These are phyloP conservation scores for Drosophila pachea DNA, from an alignment of 1,140 invertebrate species.

Conservation along the genomic window DNA sequence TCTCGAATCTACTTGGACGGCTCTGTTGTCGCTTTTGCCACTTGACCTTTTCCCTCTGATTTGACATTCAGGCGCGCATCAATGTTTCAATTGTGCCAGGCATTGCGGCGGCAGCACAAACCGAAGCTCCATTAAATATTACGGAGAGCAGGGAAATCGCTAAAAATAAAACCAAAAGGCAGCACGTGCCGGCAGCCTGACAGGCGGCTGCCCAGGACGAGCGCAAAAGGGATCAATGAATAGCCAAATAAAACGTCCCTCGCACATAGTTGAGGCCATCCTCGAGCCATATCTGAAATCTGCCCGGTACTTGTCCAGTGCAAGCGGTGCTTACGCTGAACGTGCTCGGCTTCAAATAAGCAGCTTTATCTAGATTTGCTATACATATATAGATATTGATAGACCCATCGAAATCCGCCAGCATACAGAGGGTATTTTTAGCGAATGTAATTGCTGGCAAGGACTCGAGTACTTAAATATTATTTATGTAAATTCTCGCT, in stretches of 20 bases:
- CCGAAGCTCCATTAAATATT: conserved; percentile 53
- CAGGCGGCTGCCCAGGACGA: conserved; percentile 1
- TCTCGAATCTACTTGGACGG: too few relatives aligned
- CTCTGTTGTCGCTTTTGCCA: too few relatives aligned
- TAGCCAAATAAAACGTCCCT: conserved; percentile 30
- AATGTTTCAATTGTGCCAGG: conserved; percentile 24
- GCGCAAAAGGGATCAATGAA: conserved; percentile 18
- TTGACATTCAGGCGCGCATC: conserved; percentile 5
- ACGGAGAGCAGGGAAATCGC: conserved; percentile 18
- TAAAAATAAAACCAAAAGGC: conserved; percentile 46
- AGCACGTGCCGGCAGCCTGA: conserved; percentile 34
- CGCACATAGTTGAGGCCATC: conserved; percentile 25
- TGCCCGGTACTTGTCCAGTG: neutral
- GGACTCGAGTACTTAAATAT: too few relatives aligned
- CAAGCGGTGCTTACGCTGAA: neutral
- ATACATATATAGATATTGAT: too few relatives aligned
- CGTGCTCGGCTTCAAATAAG: neutral
- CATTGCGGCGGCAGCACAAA: conserved; percentile 35
- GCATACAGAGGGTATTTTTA: too few relatives aligned
- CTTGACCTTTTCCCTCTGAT: conserved; percentile 3
- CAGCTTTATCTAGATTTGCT: neutral
- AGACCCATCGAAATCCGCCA: too few relatives aligned
- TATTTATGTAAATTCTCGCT: neutral
- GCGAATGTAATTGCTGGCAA: too few relatives aligned
- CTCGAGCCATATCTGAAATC: conserved; percentile 15